Evolutionary conservation across 2,797 vertebrate genomes (phyloP), one percentile per base, ranked within the genome.

Genomic region (Meda fulgida): DNA sequence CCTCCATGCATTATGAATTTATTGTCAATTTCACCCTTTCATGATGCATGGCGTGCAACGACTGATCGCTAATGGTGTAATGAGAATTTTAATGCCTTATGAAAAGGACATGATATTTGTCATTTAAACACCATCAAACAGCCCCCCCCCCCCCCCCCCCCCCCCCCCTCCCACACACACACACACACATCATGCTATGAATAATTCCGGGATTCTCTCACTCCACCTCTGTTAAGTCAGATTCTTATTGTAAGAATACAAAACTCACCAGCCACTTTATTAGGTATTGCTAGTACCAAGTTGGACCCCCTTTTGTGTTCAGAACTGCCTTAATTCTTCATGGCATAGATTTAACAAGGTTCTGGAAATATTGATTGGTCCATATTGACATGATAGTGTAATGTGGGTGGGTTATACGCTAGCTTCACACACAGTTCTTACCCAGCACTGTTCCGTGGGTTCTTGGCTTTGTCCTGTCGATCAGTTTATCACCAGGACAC

Each of bases 11-110:
- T 80, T 86, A 79, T 86, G 75, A 67, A 86, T 86, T 86, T 83
- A 83, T 86, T 86, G 81, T 83, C 81, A 86, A 86, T 86, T 86
- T 79, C 85, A 83, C 76, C 76, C 85, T 80, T 83, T 82, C 63
- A 16, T 80, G 51, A 84, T 84, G 83, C 75, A 84, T 78, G 48
- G 21, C 26, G 18, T 23, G 63, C 82, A 84, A 46, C 82, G 13
- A 70, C 73, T 55, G 72, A 77, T 83, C n/a, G 31, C 72, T 84
- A 84, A 78, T 78, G 73, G 73, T 84, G 73, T 84, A 84, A 84
- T 84, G 63, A 77, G 82, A 78, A 84, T 78, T 78, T 46, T 84
- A 84, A 84, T 84, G 65, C 63, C 65, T 78, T 70, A 70, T 78
- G 73, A 84, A 84, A 84, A 78, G 73, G 82, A 84, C 75, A 84